Evolutionary conservation across 2,888 invertebrate species (phyloP), one percentile per base, ranked within the genome.

Genomic region (Acanthosepion esculentum): DNA sequence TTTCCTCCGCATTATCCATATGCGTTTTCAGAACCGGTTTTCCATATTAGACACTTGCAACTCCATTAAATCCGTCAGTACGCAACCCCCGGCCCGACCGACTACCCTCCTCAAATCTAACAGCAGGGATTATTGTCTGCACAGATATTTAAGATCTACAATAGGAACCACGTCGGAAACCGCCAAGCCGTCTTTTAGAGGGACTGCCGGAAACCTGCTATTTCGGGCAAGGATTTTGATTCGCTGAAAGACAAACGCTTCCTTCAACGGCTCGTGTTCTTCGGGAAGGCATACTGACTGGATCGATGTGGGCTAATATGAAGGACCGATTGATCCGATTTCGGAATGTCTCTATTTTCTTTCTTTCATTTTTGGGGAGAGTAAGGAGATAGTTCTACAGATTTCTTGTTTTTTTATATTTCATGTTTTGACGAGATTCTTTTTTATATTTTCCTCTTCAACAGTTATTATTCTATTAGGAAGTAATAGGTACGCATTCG

Each of bases 101-200:
- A 78, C 78, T 33, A 78, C 78, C 78, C 78, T 33, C 18, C n/a
- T 78, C 15, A 78, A 78, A n/a, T 12, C 78, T 33, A 78, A 78
- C 78, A 78, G 78, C 78, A 78, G 78, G 78, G 78, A 78, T 78
- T 78, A 78, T 78, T 78, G 78, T 78, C 78, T 78, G 78, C 33
- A 12, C 12, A 78, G 78, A 78, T 78, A 78, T 78, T 78, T 78
- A n/a, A 78, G n/a, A 78, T 78, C 78, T 78, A 78, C 78, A 78
- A 78, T 78, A n/a, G 78, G n/a, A 78, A 78, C n/a, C 78, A n/a
- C 78, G 78, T 78, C 78, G 78, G 78, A 78, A 78, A 78, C 78
- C 78, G 78, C n/a, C 78, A n/a, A n/a, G 78, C 78, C 78, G n/a
- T n/a, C 78, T 78, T 78, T n/a, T 78, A 15, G n/a, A 33, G 78